phyloP scores from a whole-genome alignment of 2,113 vertebrate genomes.

The Ceyx cyanopectus region DNA sequence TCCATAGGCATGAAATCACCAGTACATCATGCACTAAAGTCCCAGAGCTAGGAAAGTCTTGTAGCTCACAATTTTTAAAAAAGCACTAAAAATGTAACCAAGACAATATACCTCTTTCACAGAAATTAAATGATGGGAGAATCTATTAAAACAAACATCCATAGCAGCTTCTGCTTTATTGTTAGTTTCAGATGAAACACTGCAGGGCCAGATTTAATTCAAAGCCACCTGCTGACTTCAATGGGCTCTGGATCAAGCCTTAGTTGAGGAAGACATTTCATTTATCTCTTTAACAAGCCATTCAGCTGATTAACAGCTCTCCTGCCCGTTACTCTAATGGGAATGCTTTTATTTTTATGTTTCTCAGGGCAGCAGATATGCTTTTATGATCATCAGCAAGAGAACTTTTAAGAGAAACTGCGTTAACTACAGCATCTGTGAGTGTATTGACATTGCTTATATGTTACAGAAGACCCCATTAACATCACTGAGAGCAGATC shows the following conservation, averaged over 20 bases:
- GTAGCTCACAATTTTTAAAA: not conserved
- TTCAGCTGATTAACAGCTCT: not conserved
- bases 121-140: not conserved
- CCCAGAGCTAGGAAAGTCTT: not conserved
- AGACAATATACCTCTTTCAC: not conserved
- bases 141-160: not conserved
- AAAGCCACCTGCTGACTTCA: not conserved
- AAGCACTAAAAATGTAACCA: not conserved
- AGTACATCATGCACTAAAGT: not conserved
- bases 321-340: not conserved
- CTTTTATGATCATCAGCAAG: not conserved
- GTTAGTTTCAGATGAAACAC: not conserved
- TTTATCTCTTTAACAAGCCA: not conserved
- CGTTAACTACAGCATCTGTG: not conserved
- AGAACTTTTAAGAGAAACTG: not conserved
- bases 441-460: not conserved
- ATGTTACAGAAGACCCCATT: not conserved
- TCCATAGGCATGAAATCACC: not conserved
- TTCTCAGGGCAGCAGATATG: not conserved
- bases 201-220: not conserved
- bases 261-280: not conserved
- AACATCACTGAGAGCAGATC: not conserved
- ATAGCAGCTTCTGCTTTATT: not conserved
- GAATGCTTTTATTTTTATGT: not conserved
- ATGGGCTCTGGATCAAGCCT: not conserved